Evolutionary conservation across 2,888 invertebrate genomes (phyloP), one percentile per base, ranked within the genome.

Genomic region (Blastobasis lacticolella): DNA sequence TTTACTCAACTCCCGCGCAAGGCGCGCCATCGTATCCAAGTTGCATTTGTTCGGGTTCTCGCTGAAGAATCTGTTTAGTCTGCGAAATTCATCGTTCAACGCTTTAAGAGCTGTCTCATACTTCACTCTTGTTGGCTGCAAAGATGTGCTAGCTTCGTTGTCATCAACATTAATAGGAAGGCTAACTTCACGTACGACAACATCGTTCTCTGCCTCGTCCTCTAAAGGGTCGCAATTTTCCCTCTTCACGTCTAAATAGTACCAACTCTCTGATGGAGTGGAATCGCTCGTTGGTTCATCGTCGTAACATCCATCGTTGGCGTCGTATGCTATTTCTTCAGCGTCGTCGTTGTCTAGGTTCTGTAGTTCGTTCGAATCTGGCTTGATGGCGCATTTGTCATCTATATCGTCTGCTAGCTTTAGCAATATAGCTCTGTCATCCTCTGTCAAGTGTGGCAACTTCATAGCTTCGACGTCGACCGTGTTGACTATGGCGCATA

Each of bases 41-140:
- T 73, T 73, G 5, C 61, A 55, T 5, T 38, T 46, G 38, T 66
- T 72, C 3, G 71, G 67, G 47, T 72, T 72, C 5, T 58, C 57
- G 40, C 59, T 68, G 53, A 73, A 71, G 23, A 62, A 54, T n/a
- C 55, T 63, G 46, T 66, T 70, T 5, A 73, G 48, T 45, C 73
- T 60, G 36, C 62, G 57, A 42, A 73, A 72, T 50, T 73, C 72
- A 36, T 58, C 59, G n/a, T 72, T 71, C 0, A 72, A 37, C 5
- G 52, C 54, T 45, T 54, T 64, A 5, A 73, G 49, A 6, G 57
- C 57, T 5, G 52, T 51, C 44, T 60, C 63, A 42, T 65, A 67
- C n/a, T 56, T 53, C 6, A 8, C 49, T 23, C 23, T 23, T 23
- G 23, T 23, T 23, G 23, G 3, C 23, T 23, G 23, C 23, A 23